Conservation (phyloP, 2,797 vertebrate genomes). For the Rhinophrynus dorsalis region DNA sequence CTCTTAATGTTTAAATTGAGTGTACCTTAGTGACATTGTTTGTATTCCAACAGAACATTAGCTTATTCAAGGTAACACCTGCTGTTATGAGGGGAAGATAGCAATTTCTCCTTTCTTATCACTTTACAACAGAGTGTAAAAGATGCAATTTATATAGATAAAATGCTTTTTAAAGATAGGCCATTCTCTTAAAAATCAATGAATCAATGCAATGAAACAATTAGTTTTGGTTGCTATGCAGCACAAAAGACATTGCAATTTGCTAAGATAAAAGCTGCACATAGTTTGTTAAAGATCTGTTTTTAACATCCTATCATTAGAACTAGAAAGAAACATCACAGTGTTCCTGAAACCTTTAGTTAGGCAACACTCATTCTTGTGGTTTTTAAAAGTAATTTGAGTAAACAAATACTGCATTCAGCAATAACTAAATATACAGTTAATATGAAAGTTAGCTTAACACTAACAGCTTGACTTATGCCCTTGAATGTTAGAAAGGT, state of each 20-base stretch:
- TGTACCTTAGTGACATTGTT: conserved; percentile 4
- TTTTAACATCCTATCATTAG: not conserved
- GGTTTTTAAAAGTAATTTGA: no score
- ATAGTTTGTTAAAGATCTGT: not conserved
- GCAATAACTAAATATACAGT: no score
- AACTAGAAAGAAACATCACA: no score
- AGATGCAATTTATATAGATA: conserved; percentile 25
- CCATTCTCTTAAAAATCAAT: conserved; percentile 35
- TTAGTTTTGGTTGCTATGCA: conserved; percentile 20
- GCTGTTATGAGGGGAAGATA: conserved; percentile 12
- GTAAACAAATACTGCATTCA: no score
- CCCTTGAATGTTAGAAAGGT: no score
- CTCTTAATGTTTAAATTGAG: not conserved
- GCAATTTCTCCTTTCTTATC: conserved; percentile 39
- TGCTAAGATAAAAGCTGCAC: conserved; percentile 2
- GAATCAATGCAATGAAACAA: conserved; percentile 21
- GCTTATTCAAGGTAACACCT: conserved; percentile 31
- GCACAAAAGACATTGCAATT: not conserved
- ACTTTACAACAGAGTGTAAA: conserved; percentile 24
- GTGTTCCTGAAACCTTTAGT: no score
- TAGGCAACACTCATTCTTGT: no score
- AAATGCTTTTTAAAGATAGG: conserved; percentile 32
- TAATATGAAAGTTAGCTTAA: no score
- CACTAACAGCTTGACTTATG: no score
- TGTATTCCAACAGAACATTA: conserved; percentile 23